phyloP scores from a whole-genome alignment of 2,888 invertebrate species.

The Ochropleura leucogaster region DNA sequence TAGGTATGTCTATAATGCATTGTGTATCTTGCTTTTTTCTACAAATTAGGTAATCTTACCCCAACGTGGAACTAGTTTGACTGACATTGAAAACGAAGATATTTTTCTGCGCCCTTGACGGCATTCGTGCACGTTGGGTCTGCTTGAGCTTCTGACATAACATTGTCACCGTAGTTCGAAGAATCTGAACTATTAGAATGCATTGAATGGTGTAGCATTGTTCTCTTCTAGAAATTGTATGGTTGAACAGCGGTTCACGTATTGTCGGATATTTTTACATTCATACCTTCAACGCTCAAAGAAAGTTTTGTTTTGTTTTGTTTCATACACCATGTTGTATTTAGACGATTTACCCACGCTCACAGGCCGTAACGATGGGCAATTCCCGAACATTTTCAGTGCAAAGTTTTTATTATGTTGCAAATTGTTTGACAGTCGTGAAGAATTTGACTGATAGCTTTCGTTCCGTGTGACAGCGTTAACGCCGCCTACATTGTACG shows the following conservation, averaged over 20 bases:
- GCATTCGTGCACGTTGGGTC: constrained; percentile 38
- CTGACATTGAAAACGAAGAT: constrained; percentile 46
- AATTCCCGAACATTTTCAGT: constrained; percentile 52
- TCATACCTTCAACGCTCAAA: neutral
- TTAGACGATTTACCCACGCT: neutral
- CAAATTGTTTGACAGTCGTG: constrained; percentile 85
- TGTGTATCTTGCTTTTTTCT: neutral
- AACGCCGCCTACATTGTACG: constrained; percentile 73
- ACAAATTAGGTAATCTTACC: constrained; percentile 24
- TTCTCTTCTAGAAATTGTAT: constrained; percentile 53
- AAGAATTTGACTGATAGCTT: constrained; percentile 84
- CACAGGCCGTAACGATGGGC: constrained; percentile 17
- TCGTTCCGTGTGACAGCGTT: constrained; percentile 81
- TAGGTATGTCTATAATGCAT: constrained; percentile 3
- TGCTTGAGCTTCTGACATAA: constrained; percentile 37
- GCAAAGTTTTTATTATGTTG: constrained; percentile 78
- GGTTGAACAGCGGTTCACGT: constrained; percentile 16
- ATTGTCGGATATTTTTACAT: neutral
- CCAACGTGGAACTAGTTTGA: constrained; percentile 43
- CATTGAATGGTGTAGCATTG: constrained; percentile 48
- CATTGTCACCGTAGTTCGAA: constrained; percentile 23
- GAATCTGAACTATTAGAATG: constrained; percentile 44
- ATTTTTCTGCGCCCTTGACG: constrained; percentile 57
- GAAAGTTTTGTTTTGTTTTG: neutral
- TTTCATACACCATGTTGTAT: neutral